Evolutionary conservation across 2,797 vertebrate species (phyloP), one percentile per base, ranked within the genome.

Genomic region (Phalanger gymnotis): DNA sequence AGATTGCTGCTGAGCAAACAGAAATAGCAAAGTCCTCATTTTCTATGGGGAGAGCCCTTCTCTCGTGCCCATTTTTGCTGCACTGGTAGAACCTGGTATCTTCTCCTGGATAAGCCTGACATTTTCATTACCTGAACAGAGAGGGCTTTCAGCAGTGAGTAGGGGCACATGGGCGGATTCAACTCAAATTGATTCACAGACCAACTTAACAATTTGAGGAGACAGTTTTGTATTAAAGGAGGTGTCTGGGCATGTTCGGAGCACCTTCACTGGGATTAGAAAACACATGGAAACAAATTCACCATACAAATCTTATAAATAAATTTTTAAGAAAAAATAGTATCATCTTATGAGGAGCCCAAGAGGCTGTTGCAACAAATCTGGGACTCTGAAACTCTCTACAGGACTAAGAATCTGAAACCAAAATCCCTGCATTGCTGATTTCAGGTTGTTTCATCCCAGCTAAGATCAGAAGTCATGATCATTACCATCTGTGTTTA

Each of bases 1-100:
- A 92, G 96, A 91, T 66, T 95, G 56, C 93, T 97, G 96, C 96
- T 91, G 93, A 98, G 97, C 97, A 96, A 97, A 98, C 96, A 98
- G 97, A 90, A 96, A 94, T 54, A 14, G 89, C 93, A 66, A 95
- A 94, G 90, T 55, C 47, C 56, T 93, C 54, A 5, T 54, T 61
- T 89, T 91, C 54, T 54, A 40, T 2, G 66, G 12, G 54, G 13
- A 34, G 89, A 14, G 51, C 56, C 40, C 31, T 34, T 91, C n/a
- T 61, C 52, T 54, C 91, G 11, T 94, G 51, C 58, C 94, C 56
- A 51, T 90, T 40, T 73, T 53, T 93, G 92, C 81, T 73, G 52
- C 95, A 22, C 92, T 87, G 92, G 53, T n/a, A 10, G 90, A 92
- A 47, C 94, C 55, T 53, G 61, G 51, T 94, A 58, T 92, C 93